Base-by-base conservation (phyloP, 2,113 vertebrate species). In the Lagenorhynchus albirostris region DNA sequence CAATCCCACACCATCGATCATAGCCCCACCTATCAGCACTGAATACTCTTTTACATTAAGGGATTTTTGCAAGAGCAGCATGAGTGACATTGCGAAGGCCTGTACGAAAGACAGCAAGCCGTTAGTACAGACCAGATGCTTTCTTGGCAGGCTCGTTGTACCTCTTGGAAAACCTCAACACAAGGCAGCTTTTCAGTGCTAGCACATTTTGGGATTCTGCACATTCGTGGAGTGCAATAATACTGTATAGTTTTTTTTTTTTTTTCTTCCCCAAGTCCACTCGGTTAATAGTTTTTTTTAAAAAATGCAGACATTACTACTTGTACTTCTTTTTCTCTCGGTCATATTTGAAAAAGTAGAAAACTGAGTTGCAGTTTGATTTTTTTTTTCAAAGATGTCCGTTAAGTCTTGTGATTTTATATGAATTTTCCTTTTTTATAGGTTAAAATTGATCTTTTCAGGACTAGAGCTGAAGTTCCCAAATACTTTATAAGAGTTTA, bases 41-140 rank as follows among this genome's bases (percentile, higher is more conserved):
- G 98, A 98, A 98, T 98, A 98, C 99, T 98, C 83, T 99, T 98
- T 98, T 98, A 98, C 99, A 97, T 98, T 99, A 99, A 99, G 97
- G 99, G 98, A 98, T 73, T 98, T 99, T 99, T 99, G 97, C 97
- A 70, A 96, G 97, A 99, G 99, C 99, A 98, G 98, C 99, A 99
- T 98, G 98, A 95, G 97, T 98, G 99, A 98, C 99, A 98, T 98
- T 98, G 99, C 99, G 99, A 99, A 99, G 99, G 99, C 99, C 99
- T 99, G 99, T 92, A 98, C 99, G 99, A 99, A 99, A 99, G 99
- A 99, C 99, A 99, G 99, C 94, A 14, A 6, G 97, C 99, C 99
- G 99, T 99, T 99, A 98, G 99, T 99, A 93, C 99, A 99, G 99
- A 97, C 99, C 99, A 98, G 99, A 99, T 99, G 99, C 97, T 97